Conservation (phyloP, 2,113 vertebrate genomes). For the Suncus etruscus region DNA sequence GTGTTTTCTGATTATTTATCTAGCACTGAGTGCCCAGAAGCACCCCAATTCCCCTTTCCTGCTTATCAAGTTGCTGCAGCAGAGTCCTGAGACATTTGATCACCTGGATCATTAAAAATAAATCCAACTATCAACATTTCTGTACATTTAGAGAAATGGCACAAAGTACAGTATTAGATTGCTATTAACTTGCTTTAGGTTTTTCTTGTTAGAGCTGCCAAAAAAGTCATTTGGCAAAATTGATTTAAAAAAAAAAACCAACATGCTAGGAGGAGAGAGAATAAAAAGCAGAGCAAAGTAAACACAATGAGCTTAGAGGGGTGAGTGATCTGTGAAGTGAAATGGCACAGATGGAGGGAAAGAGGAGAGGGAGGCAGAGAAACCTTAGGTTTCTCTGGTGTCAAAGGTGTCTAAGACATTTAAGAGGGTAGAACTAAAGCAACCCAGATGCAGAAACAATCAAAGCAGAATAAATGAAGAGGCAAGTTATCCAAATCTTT, state of each 20-base stretch:
- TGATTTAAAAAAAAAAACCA: constrained; percentile 64
- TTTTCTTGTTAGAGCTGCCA: constrained; percentile 77
- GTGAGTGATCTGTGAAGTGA: constrained; percentile 31
- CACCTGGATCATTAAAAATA: constrained; percentile 78
- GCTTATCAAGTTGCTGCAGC: constrained; percentile 69
- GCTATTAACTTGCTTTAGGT: constrained; percentile 68
- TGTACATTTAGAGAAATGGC: constrained; percentile 68
- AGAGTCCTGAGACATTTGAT: constrained; percentile 55
- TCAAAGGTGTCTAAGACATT: constrained; percentile 15
- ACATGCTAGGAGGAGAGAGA: constrained; percentile 61
- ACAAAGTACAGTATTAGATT: constrained; percentile 62
- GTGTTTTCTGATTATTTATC: constrained; percentile 39
- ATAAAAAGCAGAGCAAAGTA: constrained; percentile 68
- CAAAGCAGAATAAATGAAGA: neutral
- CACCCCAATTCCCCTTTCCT: constrained; percentile 11
- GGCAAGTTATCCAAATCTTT: neutral
- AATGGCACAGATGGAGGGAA: neutral
- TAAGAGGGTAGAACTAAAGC: constrained; percentile 4
- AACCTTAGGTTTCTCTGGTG: too few relatives aligned
- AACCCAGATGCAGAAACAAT: constrained; percentile 42
- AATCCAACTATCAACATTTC: constrained; percentile 64
- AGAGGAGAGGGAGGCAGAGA: neutral
- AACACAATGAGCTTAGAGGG: constrained; percentile 48
- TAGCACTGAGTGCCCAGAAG: neutral
- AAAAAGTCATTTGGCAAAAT: constrained; percentile 79